Evolutionary conservation across 2,113 vertebrate species (phyloP), one percentile per base, ranked within the genome.

Genomic region (Ariopsis seemanni): DNA sequence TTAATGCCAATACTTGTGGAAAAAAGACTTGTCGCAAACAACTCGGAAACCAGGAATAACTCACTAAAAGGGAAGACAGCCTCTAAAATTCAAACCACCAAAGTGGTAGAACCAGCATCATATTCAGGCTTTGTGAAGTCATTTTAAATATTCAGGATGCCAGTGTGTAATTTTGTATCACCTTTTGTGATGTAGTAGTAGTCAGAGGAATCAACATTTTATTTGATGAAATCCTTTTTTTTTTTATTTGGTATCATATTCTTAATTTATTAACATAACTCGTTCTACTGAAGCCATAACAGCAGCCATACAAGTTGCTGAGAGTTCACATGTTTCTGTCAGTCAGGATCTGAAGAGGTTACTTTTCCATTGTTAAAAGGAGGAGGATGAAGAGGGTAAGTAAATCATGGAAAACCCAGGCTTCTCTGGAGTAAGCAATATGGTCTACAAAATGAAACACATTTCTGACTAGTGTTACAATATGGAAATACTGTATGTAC

Each of bases 61-160:
- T 62, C 42, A 78, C 63, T 65, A 82, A 85, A 85, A n/a, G n/a
- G 55, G 25, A 74, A 72, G 30, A 74, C 14, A 34, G 6, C 6
- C 1, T 17, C n/a, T 77, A n/a, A 50, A 78, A 53, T 14, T 78
- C 27, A 52, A 72, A 72, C 15, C 18, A 22, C 42, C 17, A 87
- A 50, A 42, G 52, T 60, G 60, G 17, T 27, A 85, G 65, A 27
- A 18, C 55, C 57, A 87, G 48, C 63, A 74, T 74, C 1, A 75
- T 72, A 1, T 81, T 42, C 7, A 57, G 15, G 34, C 89, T 85
- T 62, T 85, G 14, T 48, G 30, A 65, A 34, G 71, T 58, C 30
- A 89, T 58, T 63, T 74, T 50, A 72, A 27, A 74, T 63, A 65
- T 81, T 83, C 62, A 69, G 14, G 2, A 71, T 83, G n/a, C 53